Conservation (phyloP, 1,140 invertebrate species). For the Drosophila athabasca region DNA sequence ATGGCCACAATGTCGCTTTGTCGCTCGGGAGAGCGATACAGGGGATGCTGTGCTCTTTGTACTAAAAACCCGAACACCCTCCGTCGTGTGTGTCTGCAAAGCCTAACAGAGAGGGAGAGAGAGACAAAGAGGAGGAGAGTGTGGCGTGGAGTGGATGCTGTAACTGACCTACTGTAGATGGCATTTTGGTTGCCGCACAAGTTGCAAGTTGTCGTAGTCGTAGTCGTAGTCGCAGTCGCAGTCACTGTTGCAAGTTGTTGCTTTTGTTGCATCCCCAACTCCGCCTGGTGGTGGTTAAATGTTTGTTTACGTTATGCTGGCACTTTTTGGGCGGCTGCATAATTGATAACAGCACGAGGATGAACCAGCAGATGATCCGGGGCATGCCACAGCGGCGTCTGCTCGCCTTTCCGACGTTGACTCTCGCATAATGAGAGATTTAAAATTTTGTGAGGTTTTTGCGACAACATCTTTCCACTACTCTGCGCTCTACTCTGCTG, state of each 20-base stretch:
- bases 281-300: conserved; percentile 38
- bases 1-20: conserved; percentile 58
- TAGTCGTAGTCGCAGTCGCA: conserved; percentile 4
- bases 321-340: conserved; percentile 62
- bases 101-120: conserved; percentile 14
- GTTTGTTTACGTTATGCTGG: conserved; percentile 75
- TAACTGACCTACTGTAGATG: conserved; percentile 69
- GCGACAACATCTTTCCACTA: not conserved
- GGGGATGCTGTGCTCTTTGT: conserved; percentile 63
- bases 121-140: too few species aligned
- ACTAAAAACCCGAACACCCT: conserved; percentile 45
- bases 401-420: too few species aligned
- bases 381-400: not conserved
- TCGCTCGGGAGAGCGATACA: conserved; percentile 8
- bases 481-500: not conserved
- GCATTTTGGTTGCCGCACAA: conserved; percentile 44
- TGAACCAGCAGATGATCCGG: conserved; percentile 3
- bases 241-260: conserved; percentile 12
- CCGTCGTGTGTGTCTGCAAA: conserved; percentile 38
- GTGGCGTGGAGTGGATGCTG: conserved; percentile 36
- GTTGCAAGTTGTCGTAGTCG: conserved; percentile 32
- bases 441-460: conserved; percentile 5
- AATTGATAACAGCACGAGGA: conserved; percentile 65
- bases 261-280: too few species aligned
- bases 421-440: too few species aligned